Base-by-base conservation (phyloP, 2,888 invertebrate species). In the Amphipyra tragopoginis region DNA sequence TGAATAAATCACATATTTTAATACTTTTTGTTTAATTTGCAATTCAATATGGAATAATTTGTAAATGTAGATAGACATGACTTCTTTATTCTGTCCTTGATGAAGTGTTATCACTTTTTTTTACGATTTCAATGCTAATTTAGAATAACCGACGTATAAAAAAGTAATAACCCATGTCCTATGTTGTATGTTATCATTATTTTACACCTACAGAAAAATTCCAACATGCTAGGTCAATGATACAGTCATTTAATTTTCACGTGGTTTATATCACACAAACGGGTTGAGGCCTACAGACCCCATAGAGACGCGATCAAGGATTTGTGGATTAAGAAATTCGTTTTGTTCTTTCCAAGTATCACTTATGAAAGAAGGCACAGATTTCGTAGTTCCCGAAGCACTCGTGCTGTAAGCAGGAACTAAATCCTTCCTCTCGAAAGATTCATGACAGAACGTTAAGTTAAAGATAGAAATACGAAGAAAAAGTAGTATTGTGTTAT, bases 1-100 rank as follows among this genome's bases (percentile, higher is more conserved):
- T 43, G 62, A 71, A 75, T 75, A 69, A 75, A 50, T 75, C 63
- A 57, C 53, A 74, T 50, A 62, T 57, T 69, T 71, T 70, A 62
- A n/a, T 39, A 44, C 75, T 60, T 70, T 70, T 51, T 75, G 39
- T 47, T 15, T 54, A 70, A 71, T 71, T 69, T 71, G 63, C 75
- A 75, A 69, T 43, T 75, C 63, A 62, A 71, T 69, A 45, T 47
- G 43, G 52, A 57, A 70, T 70, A 36, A 62, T 69, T 75, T 44
- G 50, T 15, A 33, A 36, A 36, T 47, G 36, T 50, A 43, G 45
- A 33, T 69, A 38, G 33, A 50, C 47, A 34, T 15, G 29, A 21
- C 13, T 51, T 51, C 33, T 39, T 42, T 57, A 47, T 67, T 44
- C 42, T 36, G 39, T 44, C n/a, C 39, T 51, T 47, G 52, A 75